Conservation (phyloP, 2,888 invertebrate genomes). For the Nomada ferruginata region DNA sequence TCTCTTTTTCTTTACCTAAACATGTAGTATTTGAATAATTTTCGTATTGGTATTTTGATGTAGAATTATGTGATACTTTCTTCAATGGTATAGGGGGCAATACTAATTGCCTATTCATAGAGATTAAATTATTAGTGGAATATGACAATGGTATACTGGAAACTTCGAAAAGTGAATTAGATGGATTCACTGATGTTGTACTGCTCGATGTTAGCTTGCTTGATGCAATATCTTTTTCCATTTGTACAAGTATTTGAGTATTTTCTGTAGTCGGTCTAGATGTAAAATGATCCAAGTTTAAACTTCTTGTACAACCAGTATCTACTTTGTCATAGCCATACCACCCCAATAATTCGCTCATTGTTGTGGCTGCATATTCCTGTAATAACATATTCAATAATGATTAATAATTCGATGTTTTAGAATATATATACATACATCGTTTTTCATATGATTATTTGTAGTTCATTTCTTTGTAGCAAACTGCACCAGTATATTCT, state of each 20-base stretch:
- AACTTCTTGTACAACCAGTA: slow-evolving; percentile 87
- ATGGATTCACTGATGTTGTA: slow-evolving; percentile 38
- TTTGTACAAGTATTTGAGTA: slow-evolving; percentile 55
- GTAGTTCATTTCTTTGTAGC: too few relatives aligned
- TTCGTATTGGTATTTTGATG: slow-evolving; percentile 72
- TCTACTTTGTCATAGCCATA: slow-evolving; percentile 93
- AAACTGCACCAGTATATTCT: slow-evolving; percentile 4
- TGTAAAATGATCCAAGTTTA: slow-evolving; percentile 83
- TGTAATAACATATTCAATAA: slow-evolving; percentile 83
- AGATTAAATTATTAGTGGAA: slow-evolving; percentile 45
- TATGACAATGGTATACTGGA: slow-evolving; percentile 66
- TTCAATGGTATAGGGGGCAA: slow-evolving; percentile 71
- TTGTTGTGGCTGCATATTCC: slow-evolving; percentile 96
- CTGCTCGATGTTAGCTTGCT: slow-evolving; percentile 63
- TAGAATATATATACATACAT: not conserved
- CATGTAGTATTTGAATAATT: slow-evolving; percentile 75
- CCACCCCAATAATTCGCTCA: slow-evolving; percentile 96
- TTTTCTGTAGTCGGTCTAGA: slow-evolving; percentile 71
- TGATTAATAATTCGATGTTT: too few relatives aligned
- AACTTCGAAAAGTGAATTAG: slow-evolving; percentile 49
- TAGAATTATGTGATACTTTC: slow-evolving; percentile 67
- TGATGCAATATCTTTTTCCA: slow-evolving; percentile 54
- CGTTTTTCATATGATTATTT: not conserved
- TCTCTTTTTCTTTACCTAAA: slow-evolving; percentile 66
- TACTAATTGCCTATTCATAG: slow-evolving; percentile 59